Percentiles rank a stretch among this genome's conserved stretches.
phyloP scores from a whole-genome alignment of 1,140 invertebrate species.

The Gerris buenoi region DNA sequence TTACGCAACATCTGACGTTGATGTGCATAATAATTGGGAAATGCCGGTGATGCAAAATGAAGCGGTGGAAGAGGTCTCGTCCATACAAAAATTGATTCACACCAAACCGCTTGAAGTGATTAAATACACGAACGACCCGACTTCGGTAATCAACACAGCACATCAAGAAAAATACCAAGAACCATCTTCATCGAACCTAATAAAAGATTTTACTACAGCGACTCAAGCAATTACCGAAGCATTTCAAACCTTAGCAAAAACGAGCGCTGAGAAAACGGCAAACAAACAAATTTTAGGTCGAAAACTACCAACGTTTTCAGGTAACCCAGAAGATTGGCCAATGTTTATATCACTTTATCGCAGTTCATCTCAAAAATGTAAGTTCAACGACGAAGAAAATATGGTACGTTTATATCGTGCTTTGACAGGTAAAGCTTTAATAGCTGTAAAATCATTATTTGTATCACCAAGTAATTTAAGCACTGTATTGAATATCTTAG shows the following conservation, averaged over 20 bases:
- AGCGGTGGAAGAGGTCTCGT: too few relatives aligned
- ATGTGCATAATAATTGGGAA: too few relatives aligned
- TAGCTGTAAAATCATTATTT: neutral
- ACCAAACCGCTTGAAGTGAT: too few relatives aligned
- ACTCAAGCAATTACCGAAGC: neutral
- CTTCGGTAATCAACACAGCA: too few relatives aligned
- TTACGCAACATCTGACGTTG: too few relatives aligned
- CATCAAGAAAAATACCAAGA: too few relatives aligned
- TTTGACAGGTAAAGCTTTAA: neutral
- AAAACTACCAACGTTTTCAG: neutral
- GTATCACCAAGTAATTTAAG: neutral
- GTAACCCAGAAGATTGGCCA: neutral
- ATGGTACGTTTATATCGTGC: neutral
- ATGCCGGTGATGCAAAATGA: too few relatives aligned
- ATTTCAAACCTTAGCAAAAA: neutral
- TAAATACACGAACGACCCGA: too few relatives aligned
- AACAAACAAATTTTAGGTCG: neutral
- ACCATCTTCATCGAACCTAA: neutral
- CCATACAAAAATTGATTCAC: too few relatives aligned
- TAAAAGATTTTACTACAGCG: neutral
- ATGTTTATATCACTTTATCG: neutral
- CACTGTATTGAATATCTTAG: neutral
- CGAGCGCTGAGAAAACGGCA: neutral
- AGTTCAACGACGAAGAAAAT: neutral
- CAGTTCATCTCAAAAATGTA: neutral